Conservation (phyloP, 1,140 invertebrate species). For the Nebria ingens region DNA sequence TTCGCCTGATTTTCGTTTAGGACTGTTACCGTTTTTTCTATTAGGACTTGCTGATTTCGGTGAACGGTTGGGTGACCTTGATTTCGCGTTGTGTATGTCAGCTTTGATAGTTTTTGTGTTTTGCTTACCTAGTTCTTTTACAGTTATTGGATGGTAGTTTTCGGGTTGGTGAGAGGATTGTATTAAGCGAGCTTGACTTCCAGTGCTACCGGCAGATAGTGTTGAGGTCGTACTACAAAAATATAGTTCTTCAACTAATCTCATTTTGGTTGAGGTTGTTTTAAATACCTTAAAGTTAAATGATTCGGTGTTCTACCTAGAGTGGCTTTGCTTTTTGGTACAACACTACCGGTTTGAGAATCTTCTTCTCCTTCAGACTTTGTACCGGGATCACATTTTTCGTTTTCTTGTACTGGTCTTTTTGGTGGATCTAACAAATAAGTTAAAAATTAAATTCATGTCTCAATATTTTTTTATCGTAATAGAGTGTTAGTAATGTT, state of each 20-base stretch:
- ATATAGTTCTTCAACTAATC: constrained; percentile 1
- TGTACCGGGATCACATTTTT: constrained; percentile 58
- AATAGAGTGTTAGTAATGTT: background rate
- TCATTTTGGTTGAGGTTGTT: background rate
- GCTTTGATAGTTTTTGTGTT: constrained; percentile 23
- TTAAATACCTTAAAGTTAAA: constrained; percentile 64
- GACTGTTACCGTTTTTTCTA: constrained; percentile 3
- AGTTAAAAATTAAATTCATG: constrained; percentile 12
- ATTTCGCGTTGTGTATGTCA: constrained; percentile 21
- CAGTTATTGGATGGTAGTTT: constrained; percentile 72
- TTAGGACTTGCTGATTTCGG: constrained; percentile 16
- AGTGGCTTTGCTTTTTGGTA: constrained; percentile 55
- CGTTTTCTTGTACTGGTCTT: constrained; percentile 36
- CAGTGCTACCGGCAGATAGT: constrained; percentile 84
- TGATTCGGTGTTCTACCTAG: constrained; percentile 84
- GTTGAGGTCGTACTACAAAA: constrained; percentile 76
- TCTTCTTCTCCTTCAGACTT: constrained; percentile 85
- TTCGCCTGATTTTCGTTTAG: constrained; percentile 15
- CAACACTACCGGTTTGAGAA: constrained; percentile 51
- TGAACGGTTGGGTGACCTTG: constrained; percentile 22
- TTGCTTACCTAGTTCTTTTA: constrained; percentile 77
- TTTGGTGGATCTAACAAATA: constrained; percentile 23
- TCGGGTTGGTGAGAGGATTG: constrained; percentile 87
- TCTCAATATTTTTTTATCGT: background rate
- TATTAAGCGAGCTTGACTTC: constrained; percentile 84